A percentile compares a stretch with the other conserved stretches of the same genome.
These are phyloP conservation scores for Serranus cabrilla DNA, from an alignment of 2,797 vertebrate genomes.

Conservation along the genomic window DNA sequence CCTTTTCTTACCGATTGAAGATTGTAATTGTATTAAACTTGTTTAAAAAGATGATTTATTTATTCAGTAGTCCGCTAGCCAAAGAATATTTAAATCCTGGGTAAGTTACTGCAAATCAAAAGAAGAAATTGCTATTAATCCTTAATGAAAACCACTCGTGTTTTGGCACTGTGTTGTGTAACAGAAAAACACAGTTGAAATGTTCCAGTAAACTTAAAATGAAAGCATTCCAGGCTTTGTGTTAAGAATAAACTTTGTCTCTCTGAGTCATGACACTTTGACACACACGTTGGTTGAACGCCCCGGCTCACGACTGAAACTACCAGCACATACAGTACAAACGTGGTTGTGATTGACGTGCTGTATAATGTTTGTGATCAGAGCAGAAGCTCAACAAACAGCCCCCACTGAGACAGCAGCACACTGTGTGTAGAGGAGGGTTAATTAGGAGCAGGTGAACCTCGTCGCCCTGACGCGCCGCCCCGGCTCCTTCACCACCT, in stretches of 20 bases:
- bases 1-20: too few species aligned
- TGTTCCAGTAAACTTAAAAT: not conserved
- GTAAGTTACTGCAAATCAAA: not conserved
- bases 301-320: not conserved
- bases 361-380: slow-evolving; percentile 23
- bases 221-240: not conserved
- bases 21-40: too few species aligned
- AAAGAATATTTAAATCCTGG: too few species aligned
- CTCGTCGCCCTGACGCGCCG: not conserved
- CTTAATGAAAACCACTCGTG: not conserved
- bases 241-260: not conserved
- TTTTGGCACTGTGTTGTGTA: not conserved
- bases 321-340: not conserved
- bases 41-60: too few species aligned
- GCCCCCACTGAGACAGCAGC: slow-evolving; percentile 25
- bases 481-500: slow-evolving; percentile 9
- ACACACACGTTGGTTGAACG: not conserved
- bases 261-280: not conserved
- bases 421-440: slow-evolving; percentile 31
- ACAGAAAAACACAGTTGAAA: not conserved
- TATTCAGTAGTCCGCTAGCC: too few species aligned
- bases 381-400: slow-evolving; percentile 27
- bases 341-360: slow-evolving; percentile 24
- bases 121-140: not conserved
- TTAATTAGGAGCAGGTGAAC: slow-evolving; percentile 62